Evolutionary conservation across 2,113 vertebrate genomes (phyloP), one percentile per base, ranked within the genome.

Genomic region (Oceanites oceanicus): DNA sequence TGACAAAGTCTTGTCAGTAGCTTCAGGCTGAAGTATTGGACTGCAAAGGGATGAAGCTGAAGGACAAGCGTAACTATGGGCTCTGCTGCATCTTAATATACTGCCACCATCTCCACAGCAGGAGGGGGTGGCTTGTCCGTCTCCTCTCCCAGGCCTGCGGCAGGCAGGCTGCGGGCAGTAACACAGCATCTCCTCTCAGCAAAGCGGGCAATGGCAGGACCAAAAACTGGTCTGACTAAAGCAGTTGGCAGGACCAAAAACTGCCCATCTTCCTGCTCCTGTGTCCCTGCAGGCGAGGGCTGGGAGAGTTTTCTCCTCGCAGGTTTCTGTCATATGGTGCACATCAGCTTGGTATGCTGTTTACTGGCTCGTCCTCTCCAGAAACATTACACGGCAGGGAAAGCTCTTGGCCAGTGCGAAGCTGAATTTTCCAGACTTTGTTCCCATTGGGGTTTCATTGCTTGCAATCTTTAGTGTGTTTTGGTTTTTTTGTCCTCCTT

Each of bases 351-450:
- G 2, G 1, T 83, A 23, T 89, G 83, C 65, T 96, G 44, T 61
- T 95, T 67, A 30, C 58, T 90, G 77, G 30, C 65, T 90, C 0
- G 0, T n/a, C 90, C 2, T 7, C 63, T 85, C 58, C 93, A 88
- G 47, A 55, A 93, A 27, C 2, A 2, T 85, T 88, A n/a, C 75
- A 72, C 2, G 1, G 9, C 21, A 50, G 81, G 63, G 38, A 85
- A 80, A 73, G n/a, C 62, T 79, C 58, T 96, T 82, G 90, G 93
- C 85, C 71, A 45, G 27, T 8, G 7, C 0, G 0, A 90, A 34
- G 67, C 0, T 94, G 90, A 66, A 62, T 92, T 94, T 97, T 94
- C 84, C 93, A 86, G 66, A 65, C 19, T 42, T 19, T 73, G 7
- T 58, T 95, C 93, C 63, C 82, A 13, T 7, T 47, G 38, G 90